A percentile compares a stretch with the other conserved stretches of the same genome.
phyloP scores from a whole-genome alignment of 1,140 invertebrate species.

The Caenorhabditis elegans region DNA sequence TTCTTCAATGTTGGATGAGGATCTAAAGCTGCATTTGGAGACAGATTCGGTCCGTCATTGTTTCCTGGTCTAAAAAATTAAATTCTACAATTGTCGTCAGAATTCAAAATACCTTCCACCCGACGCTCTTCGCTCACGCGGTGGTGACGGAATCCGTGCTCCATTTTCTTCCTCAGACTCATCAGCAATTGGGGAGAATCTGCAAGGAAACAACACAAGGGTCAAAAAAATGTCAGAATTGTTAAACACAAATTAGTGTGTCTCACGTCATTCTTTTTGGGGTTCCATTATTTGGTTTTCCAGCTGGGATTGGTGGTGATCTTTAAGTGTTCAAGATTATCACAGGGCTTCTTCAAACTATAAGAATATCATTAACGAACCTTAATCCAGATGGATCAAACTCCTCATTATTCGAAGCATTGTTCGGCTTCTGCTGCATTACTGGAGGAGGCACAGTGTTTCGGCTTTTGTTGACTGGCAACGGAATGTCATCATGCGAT shows the following conservation, averaged over 20 bases:
- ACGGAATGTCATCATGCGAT: background rate
- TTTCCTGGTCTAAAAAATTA: background rate
- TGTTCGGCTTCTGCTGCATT: slow-evolving; percentile 4
- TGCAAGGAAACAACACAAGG: slow-evolving; percentile 4
- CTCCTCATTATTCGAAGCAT: background rate
- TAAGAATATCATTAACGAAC: background rate
- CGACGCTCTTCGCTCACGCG: background rate
- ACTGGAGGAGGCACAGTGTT: background rate
- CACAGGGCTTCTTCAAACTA: background rate
- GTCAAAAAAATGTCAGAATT: background rate
- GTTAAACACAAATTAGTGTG: background rate
- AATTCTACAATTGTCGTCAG: background rate
- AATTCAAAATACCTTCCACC: background rate
- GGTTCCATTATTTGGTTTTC: background rate
- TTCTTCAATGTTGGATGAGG: background rate
- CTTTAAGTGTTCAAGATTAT: background rate
- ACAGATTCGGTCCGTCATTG: background rate
- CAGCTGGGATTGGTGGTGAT: slow-evolving; percentile 24
- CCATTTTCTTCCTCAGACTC: slow-evolving; percentile 29
- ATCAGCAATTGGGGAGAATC: slow-evolving; percentile 37
- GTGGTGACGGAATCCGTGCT: slow-evolving; percentile 5
- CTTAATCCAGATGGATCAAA: slow-evolving; percentile 23
- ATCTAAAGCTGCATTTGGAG: background rate
- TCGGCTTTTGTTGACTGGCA: background rate
- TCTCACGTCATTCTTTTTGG: slow-evolving; percentile 8